Evolutionary conservation across 2,113 vertebrate genomes (phyloP).

Genomic region (Pteropus alecto): DNA sequence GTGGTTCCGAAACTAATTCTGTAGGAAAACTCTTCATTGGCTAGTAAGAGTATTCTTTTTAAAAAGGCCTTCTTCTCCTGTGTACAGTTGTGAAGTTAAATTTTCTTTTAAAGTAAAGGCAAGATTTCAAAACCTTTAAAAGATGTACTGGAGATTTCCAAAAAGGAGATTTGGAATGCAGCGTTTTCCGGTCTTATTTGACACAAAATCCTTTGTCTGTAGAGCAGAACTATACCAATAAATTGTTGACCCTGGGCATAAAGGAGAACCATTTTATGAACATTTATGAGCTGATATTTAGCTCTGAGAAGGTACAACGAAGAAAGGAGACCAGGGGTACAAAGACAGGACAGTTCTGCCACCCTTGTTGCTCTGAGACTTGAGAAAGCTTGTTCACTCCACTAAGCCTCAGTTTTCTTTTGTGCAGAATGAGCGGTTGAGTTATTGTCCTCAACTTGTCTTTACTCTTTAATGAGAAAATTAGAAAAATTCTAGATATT

Average conservation of each 20-base stretch:
- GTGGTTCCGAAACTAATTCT: background rate
- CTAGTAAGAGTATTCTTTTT: background rate
- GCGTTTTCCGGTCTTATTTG: background rate
- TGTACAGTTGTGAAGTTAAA: background rate
- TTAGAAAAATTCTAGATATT: background rate
- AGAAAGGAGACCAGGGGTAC: background rate
- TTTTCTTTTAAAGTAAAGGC: background rate
- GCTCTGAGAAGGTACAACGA: background rate
- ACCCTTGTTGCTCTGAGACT: background rate
- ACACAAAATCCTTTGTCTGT: background rate
- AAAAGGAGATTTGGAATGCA: background rate
- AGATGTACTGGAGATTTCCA: background rate
- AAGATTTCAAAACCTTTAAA: background rate
- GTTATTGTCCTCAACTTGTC: background rate
- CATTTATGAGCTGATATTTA: background rate
- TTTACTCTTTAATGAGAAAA: background rate
- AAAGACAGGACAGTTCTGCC: background rate
- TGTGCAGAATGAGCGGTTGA: background rate
- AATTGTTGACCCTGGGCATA: background rate
- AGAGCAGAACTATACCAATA: background rate
- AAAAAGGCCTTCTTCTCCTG: background rate
- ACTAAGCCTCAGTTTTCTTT: background rate
- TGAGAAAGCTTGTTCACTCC: background rate
- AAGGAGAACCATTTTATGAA: background rate
- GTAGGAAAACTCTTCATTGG: background rate